Percentiles rank a stretch among this genome's conserved stretches.
phyloP scores from a whole-genome alignment of 2,888 invertebrate genomes.

The Rhimphoctona megacephalus region DNA sequence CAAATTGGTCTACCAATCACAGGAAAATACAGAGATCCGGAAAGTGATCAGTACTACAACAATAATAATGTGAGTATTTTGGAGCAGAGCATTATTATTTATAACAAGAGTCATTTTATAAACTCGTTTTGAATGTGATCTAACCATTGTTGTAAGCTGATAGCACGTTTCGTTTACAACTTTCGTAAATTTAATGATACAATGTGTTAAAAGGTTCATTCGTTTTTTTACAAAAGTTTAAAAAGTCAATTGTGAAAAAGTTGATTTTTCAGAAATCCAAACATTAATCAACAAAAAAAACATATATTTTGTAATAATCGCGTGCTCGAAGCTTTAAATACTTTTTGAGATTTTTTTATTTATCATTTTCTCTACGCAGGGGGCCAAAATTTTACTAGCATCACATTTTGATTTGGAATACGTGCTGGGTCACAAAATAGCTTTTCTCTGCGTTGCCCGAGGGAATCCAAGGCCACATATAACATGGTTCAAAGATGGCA shows the following conservation, averaged over 20 bases:
- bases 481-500: constrained; percentile 98
- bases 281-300: neutral
- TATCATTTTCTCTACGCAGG: constrained; percentile 87
- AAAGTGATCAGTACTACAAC: constrained; percentile 96
- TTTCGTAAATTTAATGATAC: neutral
- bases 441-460: constrained; percentile 95
- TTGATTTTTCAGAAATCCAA: neutral
- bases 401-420: constrained; percentile 98
- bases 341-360: neutral
- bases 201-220: neutral
- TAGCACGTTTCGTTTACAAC: neutral
- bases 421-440: constrained; percentile 96
- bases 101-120: neutral
- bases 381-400: constrained; percentile 94
- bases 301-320: neutral
- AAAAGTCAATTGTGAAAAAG: neutral
- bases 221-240: neutral
- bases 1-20: constrained; percentile 95
- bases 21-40: constrained; percentile 95
- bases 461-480: constrained; percentile 96
- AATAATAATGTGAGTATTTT: constrained; percentile 89
- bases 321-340: neutral
- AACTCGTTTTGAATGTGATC: neutral
- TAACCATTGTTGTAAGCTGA: neutral
- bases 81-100: constrained; percentile 53